phyloP scores from a whole-genome alignment of 2,113 vertebrate genomes.

The Phrynocephalus versicolor region DNA sequence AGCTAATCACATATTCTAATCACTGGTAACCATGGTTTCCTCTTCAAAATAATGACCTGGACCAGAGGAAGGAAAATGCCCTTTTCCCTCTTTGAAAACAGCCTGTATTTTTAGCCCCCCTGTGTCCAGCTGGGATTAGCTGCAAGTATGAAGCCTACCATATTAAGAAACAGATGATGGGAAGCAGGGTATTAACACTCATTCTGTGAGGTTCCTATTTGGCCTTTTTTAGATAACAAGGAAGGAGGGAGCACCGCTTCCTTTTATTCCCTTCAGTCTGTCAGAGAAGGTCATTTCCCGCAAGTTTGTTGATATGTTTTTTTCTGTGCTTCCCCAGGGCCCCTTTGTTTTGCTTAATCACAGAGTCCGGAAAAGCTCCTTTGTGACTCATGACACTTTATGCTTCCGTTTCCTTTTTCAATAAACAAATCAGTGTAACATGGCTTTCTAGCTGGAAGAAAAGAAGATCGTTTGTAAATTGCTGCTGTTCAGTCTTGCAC shows the following conservation, averaged over 20 bases:
- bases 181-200: constrained; percentile 32
- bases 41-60: constrained; percentile 36
- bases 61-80: constrained; percentile 29
- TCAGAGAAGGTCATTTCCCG: constrained; percentile 2
- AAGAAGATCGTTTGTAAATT: background rate
- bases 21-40: constrained; percentile 30
- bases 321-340: background rate
- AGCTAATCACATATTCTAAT: constrained; percentile 49
- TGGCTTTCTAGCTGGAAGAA: constrained; percentile 25
- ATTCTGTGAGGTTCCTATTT: constrained; percentile 34
- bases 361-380: constrained; percentile 34
- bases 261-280: constrained; percentile 35
- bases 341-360: constrained; percentile 40
- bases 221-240: constrained; percentile 27
- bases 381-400: constrained; percentile 25
- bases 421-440: background rate
- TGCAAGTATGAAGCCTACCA: constrained; percentile 3
- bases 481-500: constrained; percentile 32
- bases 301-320: constrained; percentile 9
- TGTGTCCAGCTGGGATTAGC: background rate
- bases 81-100: constrained; percentile 39
- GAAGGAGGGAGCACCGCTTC: constrained; percentile 36
- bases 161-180: constrained; percentile 16
- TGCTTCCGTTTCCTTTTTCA: constrained; percentile 43
- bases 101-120: constrained; percentile 22